Conservation (phyloP, 2,888 invertebrate genomes). For the Lamellibrachia satsuma region DNA sequence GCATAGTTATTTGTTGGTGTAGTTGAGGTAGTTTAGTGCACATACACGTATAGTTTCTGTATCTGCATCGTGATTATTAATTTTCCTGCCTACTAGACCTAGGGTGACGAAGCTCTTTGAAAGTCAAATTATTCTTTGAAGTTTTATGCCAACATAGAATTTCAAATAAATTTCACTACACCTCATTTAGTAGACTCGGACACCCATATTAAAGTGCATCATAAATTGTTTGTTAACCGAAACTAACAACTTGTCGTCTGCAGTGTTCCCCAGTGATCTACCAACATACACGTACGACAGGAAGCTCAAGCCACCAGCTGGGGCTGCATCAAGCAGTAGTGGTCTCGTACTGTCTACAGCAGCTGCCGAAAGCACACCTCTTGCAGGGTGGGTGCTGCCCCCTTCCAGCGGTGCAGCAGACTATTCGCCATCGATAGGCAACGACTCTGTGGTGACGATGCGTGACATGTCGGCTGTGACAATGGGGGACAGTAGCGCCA, state of each 20-base stretch:
- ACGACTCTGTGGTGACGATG: slow-evolving; percentile 5
- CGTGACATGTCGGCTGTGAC: not conserved
- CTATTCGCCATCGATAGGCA: not conserved
- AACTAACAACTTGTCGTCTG: not conserved
- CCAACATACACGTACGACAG: slow-evolving; percentile 28
- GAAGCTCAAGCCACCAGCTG: slow-evolving; percentile 27
- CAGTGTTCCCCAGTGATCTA: slow-evolving; percentile 29
- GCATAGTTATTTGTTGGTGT: no score
- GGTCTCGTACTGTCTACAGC: not conserved
- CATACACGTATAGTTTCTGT: no score
- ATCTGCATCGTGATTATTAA: no score
- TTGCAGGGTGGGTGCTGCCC: not conserved
- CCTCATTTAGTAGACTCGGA: no score
- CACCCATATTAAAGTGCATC: not conserved
- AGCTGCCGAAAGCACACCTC: not conserved
- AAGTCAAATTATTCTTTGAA: no score
- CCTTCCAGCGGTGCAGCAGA: not conserved
- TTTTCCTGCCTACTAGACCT: no score
- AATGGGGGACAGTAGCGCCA: slow-evolving; percentile 29
- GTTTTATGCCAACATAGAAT: no score
- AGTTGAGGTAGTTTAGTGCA: no score
- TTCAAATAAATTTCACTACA: no score
- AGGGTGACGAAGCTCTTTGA: no score
- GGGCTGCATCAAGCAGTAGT: not conserved
- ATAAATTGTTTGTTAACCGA: not conserved